Percentiles rank a stretch among this genome's conserved stretches.
These are phyloP conservation scores for Manacus vitellinus DNA, from an alignment of 2,113 vertebrate genomes.

Conservation along the genomic window DNA sequence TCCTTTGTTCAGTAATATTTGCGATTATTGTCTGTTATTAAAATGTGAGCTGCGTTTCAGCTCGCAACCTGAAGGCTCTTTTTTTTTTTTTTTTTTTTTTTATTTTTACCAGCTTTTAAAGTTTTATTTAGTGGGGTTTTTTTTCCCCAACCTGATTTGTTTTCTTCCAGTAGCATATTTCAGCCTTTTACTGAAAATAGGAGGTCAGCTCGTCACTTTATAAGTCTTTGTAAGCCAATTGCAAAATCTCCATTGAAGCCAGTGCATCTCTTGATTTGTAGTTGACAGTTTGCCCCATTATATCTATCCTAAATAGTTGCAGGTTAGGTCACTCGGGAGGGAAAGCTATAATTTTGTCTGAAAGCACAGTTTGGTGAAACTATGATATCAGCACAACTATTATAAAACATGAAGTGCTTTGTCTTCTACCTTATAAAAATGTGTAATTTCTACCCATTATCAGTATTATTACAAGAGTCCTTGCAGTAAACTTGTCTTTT, in stretches of 20 bases:
- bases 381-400: constrained; percentile 44
- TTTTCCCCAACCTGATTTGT: background rate
- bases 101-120: background rate
- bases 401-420: constrained; percentile 48
- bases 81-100: background rate
- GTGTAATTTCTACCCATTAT: constrained; percentile 63
- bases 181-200: background rate
- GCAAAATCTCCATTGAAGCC: background rate
- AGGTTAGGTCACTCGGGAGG: constrained; percentile 43
- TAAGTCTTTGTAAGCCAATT: background rate
- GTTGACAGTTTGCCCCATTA: background rate
- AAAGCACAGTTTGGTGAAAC: constrained; percentile 56
- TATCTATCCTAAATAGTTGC: constrained; percentile 22
- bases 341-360: constrained; percentile 58
- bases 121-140: background rate
- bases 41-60: background rate
- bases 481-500: constrained; percentile 48
- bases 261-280: constrained; percentile 1
- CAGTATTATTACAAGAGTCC: constrained; percentile 35
- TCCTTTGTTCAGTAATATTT: constrained; percentile 49
- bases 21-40: constrained; percentile 1
- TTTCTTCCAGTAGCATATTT: background rate
- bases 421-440: constrained; percentile 54
- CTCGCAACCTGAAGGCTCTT: background rate
- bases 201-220: background rate